Evolutionary conservation across 2,797 vertebrate genomes (phyloP).

Genomic region (Acanthurus lineatus): DNA sequence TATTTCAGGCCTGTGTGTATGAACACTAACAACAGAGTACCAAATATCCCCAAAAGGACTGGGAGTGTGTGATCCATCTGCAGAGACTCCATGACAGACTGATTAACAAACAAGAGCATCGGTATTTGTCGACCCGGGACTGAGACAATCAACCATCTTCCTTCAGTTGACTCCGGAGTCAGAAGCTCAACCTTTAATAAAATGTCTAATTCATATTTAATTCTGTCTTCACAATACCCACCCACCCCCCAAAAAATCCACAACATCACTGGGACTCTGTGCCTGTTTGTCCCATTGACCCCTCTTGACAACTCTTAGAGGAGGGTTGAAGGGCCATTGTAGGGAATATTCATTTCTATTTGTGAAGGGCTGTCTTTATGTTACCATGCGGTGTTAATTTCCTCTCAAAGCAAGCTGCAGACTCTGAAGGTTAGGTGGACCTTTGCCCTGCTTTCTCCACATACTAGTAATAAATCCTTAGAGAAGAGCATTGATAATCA

Average conservation of each 20-base stretch:
- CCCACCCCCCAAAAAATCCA: background rate
- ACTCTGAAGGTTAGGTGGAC: slow-evolving; percentile 2
- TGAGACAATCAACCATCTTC: too few species aligned
- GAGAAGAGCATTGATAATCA: slow-evolving; percentile 47
- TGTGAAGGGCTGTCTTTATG: background rate
- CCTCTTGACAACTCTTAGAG: background rate
- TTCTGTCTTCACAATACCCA: background rate
- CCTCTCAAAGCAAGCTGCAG: slow-evolving; percentile 9
- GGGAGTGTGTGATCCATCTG: too few species aligned
- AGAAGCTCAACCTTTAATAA: too few species aligned
- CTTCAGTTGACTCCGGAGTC: too few species aligned
- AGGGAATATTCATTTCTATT: background rate
- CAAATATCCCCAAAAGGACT: background rate
- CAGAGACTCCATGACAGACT: too few species aligned
- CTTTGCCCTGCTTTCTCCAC: slow-evolving; percentile 9
- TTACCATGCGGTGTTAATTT: background rate
- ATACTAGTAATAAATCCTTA: slow-evolving; percentile 40
- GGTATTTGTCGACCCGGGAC: too few species aligned
- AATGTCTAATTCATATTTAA: background rate
- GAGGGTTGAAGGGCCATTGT: background rate
- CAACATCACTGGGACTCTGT: background rate
- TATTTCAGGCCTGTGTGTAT: background rate
- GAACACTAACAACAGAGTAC: background rate
- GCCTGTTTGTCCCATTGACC: background rate
- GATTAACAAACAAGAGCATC: too few species aligned